Base-by-base conservation (phyloP, 2,797 vertebrate genomes). In the Sus cebifrons region DNA sequence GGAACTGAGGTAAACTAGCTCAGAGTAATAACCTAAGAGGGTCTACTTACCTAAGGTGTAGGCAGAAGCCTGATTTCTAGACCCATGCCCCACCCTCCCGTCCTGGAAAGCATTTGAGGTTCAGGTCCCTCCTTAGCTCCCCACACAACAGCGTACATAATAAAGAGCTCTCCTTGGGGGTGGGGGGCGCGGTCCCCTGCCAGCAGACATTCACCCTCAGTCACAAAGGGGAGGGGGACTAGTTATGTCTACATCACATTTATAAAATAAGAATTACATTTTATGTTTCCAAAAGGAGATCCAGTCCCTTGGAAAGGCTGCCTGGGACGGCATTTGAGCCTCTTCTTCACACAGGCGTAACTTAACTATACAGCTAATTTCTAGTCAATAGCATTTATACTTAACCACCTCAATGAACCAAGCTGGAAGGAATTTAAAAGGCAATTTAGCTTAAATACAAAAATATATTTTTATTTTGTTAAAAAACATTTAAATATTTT, bases 341-440 rank as follows among this genome's bases (percentile, higher is more conserved):
- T 0, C 64, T 56, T 89, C 95, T 94, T 88, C 89, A 4, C 88
- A 67, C 54, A 91, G 91, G 94, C 64, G 73, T 77, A 36, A 93
- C 77, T 86, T 77, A 65, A 88, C 75, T 14, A 40, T 73, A 95
- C 79, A 83, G 94, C 98, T 89, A 92, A 91, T 89, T 95, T 94
- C 97, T 97, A 98, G 74, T 94, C 12, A 64, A 93, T 73, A 96
- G 97, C 96, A 21, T 96, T 49, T 0, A 96, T 91, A 95, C 81
- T 67, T 36, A 96, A 98, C 95, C 97, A 98, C 97, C 98, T 98
- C 98, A 98, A 96, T 98, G 98, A 99, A 99, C 98, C 99, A 99
- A 99, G 99, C 99, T 99, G 99, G 99, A 99, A 99, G 99, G 99
- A 99, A 99, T 98, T 99, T 98, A 97, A 99, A 98, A 99, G 98